Conservation (phyloP, 2,888 invertebrate genomes). For the Spilarctia lutea region DNA sequence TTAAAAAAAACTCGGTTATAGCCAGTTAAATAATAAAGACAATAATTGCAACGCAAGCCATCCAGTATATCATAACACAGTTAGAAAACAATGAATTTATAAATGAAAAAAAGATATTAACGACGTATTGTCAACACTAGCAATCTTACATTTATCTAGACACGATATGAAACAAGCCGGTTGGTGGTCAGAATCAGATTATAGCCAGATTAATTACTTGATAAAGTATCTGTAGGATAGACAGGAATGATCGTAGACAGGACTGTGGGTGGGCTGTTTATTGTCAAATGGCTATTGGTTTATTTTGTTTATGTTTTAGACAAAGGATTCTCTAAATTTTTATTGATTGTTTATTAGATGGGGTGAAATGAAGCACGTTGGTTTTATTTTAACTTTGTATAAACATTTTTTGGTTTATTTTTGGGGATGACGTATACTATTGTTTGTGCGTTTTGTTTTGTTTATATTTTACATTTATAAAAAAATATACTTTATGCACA, state of each 20-base stretch:
- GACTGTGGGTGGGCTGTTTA: conserved; percentile 45
- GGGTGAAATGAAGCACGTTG: neutral
- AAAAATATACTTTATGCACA: no score
- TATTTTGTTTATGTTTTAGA: conserved; percentile 18
- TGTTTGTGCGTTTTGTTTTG: neutral
- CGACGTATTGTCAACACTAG: conserved; percentile 2
- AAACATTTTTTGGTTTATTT: neutral
- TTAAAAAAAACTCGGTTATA: no score
- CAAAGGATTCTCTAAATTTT: conserved; percentile 15
- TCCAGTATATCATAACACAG: neutral
- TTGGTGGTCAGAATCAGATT: conserved; percentile 46
- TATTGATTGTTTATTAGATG: conserved; percentile 10
- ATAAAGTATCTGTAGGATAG: conserved; percentile 36
- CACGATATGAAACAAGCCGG: conserved; percentile 22
- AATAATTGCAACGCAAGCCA: neutral
- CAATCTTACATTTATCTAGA: conserved; percentile 18
- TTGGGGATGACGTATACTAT: neutral
- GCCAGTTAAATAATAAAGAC: neutral
- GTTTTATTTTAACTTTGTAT: neutral
- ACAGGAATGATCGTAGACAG: conserved; percentile 36
- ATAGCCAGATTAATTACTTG: conserved; percentile 49
- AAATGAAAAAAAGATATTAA: neutral
- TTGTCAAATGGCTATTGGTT: conserved; percentile 39
- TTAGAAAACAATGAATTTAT: neutral
- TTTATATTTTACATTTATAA: no score